Evolutionary conservation across 2,888 invertebrate genomes (phyloP), one percentile per base, ranked within the genome.

Genomic region (Eustalomyia histrio): DNA sequence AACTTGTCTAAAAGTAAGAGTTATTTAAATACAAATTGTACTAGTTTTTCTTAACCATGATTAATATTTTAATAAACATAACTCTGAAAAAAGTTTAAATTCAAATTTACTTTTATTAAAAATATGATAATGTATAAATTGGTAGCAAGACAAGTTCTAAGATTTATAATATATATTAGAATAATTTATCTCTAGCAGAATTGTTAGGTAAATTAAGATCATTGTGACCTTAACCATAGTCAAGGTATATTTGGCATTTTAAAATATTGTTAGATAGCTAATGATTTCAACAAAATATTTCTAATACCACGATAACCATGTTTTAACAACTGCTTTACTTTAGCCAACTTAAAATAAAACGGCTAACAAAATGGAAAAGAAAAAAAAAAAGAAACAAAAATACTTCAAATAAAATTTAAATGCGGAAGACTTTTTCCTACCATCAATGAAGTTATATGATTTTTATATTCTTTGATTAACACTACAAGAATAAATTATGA

Each of bases 171-270:
- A 17, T 53, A 53, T 16, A 21, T 21, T 17, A 18, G n/a, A 47
- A 47, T 47, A 47, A 47, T n/a, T 47, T 47, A 47, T 47, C 43
- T 47, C 6, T 12, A 43, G 12, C 14, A 43, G 14, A 14, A 5
- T 39, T 39, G 39, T 7, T 29, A 12, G 16, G 64, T 12, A 24
- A 53, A 60, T 1, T 64, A 21, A 71, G 33, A 50, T 61, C 33
- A 68, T 10, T 17, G 8, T 52, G 39, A 17, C 75, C 75, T 75
- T 68, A 47, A 67, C 52, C 47, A 43, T 10, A 68, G 67, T 68
- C 53, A 75, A 75, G 67, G 52, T 58, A 18, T 35, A 14, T 50
- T 5, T 65, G 14, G 14, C n/a, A 16, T 57, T 3, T 12, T 24
- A 43, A 8, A 16, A 29, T 47, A 57, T 35, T 52, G 9, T 14